A percentile compares a stretch with the other conserved stretches of the same genome.
These are phyloP conservation scores for Creontiades dilutus DNA, from an alignment of 2,888 invertebrate genomes.

Conservation along the genomic window DNA sequence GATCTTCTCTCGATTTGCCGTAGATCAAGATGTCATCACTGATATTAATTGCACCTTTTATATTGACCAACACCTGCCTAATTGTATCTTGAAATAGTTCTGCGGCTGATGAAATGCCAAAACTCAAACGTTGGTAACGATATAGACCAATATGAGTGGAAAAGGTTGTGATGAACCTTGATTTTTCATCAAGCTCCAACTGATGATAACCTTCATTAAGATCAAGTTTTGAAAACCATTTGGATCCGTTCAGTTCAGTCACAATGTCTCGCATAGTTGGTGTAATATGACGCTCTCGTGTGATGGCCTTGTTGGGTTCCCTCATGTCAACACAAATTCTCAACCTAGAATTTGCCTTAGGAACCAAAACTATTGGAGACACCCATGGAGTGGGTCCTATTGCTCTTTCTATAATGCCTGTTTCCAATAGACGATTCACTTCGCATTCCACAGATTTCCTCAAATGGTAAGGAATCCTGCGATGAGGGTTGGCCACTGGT, in stretches of 20 bases:
- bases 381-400: conserved; percentile 53
- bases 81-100: conserved; percentile 59
- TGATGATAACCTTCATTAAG: conserved; percentile 47
- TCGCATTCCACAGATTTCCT: not conserved
- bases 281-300: conserved; percentile 29
- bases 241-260: not conserved
- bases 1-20: not conserved
- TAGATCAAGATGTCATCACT: not conserved
- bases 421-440: not conserved
- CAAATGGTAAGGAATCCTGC: not conserved
- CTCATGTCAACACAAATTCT: conserved; percentile 51
- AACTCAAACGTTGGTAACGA: conserved; percentile 25
- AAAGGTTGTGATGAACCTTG: conserved; percentile 43
- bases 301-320: conserved; percentile 47
- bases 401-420: conserved; percentile 51
- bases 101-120: conserved; percentile 43
- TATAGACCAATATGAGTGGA: conserved; percentile 44
- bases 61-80: not conserved
- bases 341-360: not conserved
- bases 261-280: conserved; percentile 50
- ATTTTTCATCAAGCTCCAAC: not conserved
- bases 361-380: conserved; percentile 24
- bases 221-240: conserved; percentile 13
- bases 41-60: not conserved
- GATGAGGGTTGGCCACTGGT: not conserved